phyloP scores from a whole-genome alignment of 1,140 invertebrate genomes.

The Himalopsyche phryganea region DNA sequence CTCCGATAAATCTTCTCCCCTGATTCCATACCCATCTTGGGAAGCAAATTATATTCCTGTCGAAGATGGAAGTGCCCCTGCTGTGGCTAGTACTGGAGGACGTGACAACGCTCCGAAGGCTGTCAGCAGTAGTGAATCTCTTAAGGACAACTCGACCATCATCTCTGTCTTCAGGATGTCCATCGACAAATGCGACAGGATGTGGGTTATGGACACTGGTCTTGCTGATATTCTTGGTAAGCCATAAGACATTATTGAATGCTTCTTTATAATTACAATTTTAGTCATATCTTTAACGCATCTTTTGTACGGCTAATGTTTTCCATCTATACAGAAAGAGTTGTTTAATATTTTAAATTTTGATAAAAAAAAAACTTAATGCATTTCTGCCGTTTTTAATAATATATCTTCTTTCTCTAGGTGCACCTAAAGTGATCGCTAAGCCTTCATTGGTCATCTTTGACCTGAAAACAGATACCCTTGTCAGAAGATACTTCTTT shows the following conservation, averaged over 20 bases:
- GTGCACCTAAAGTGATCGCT: conserved; percentile 55
- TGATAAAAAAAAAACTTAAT: too few species aligned
- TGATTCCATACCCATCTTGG: conserved; percentile 68
- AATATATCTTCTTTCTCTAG: too few species aligned
- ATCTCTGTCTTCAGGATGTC: conserved; percentile 64
- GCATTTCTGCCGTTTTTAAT: too few species aligned
- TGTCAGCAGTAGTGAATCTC: conserved; percentile 36
- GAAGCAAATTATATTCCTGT: conserved; percentile 60
- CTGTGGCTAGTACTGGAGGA: conserved; percentile 31
- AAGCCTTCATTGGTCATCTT: conserved; percentile 66
- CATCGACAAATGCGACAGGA: conserved; percentile 66
- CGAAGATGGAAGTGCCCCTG: conserved; percentile 35
- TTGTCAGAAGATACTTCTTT: conserved; percentile 62
- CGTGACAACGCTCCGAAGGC: conserved; percentile 41
- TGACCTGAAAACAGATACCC: conserved; percentile 67
- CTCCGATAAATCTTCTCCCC: conserved; percentile 51
- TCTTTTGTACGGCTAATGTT: too few species aligned
- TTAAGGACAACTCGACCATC: conserved; percentile 56
- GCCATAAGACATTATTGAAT: neutral
- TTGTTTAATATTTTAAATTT: too few species aligned
- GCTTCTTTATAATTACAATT: too few species aligned
- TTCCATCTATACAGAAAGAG: too few species aligned
- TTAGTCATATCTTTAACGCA: too few species aligned
- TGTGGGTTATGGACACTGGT: conserved; percentile 76
- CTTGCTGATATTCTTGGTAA: conserved; percentile 66